Percentiles rank a stretch among this genome's conserved stretches.
Evolutionary conservation across 2,113 vertebrate genomes (phyloP).

Genomic region (Syngnathus floridae): DNA sequence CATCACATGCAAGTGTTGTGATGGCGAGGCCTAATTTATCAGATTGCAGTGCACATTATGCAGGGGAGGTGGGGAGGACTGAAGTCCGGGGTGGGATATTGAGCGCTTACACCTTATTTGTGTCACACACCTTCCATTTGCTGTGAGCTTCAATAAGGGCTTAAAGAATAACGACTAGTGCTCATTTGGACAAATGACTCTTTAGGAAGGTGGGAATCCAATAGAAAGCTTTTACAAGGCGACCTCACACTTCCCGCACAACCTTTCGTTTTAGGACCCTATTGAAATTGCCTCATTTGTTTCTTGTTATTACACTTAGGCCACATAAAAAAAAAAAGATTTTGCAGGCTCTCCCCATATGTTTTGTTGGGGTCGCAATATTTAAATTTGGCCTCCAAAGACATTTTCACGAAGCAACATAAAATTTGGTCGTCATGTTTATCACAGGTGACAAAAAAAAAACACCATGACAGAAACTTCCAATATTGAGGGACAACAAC

Average conservation of each 20-base stretch:
- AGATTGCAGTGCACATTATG: slow-evolving; percentile 74
- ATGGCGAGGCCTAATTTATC: slow-evolving; percentile 75
- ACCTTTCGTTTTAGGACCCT: neutral
- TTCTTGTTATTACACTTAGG: neutral
- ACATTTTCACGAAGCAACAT: neutral
- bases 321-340: neutral
- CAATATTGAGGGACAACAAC: no score
- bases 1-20: slow-evolving; percentile 53
- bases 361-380: neutral
- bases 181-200: slow-evolving; percentile 74
- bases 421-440: neutral
- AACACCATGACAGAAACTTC: neutral
- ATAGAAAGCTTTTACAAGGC: slow-evolving; percentile 56
- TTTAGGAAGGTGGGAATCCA: slow-evolving; percentile 57
- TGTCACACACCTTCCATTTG: slow-evolving; percentile 69
- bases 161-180: slow-evolving; percentile 66
- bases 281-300: neutral
- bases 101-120: slow-evolving; percentile 73
- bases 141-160: slow-evolving; percentile 61
- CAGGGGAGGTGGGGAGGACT: slow-evolving; percentile 39
- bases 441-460: neutral
- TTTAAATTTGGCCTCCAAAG: neutral
- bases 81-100: slow-evolving; percentile 47
- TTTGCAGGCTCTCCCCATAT: neutral
- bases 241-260: slow-evolving; percentile 32